Evolutionary conservation across 2,888 invertebrate species (phyloP), one percentile per base, ranked within the genome.

Genomic region (Herminia tarsipennalis): DNA sequence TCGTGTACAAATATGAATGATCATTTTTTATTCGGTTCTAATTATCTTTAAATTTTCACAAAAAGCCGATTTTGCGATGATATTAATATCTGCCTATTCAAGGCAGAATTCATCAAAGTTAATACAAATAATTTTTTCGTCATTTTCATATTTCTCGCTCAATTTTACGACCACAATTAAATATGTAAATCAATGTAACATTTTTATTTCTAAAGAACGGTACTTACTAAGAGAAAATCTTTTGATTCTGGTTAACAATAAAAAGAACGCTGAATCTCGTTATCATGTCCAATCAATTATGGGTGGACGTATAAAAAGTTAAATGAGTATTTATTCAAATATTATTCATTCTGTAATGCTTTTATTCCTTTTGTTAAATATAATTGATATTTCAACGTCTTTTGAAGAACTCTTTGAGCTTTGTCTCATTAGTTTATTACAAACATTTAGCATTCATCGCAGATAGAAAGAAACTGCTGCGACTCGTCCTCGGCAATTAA

Each of bases 241-340:
- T 62, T 63, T 63, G 42, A 56, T 49, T 56, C 49, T 43, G 40
- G 41, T 42, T 58, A 48, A 50, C n/a, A n/a, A n/a, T n/a, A n/a
- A n/a, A n/a, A n/a, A n/a, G n/a, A n/a, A n/a, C n/a, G n/a, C n/a
- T n/a, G n/a, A n/a, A n/a, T n/a, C n/a, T n/a, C n/a, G n/a, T n/a
- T n/a, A n/a, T n/a, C n/a, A 45, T 45, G 57, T 50, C 46, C 62
- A 62, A 66, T 62, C 66, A 62, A 62, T 66, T 62, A 61, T 48
- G 46, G 58, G 18, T 18, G 39, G 29, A 4, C 27, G 32, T 29
- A 41, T 40, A 45, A 56, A 61, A 56, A 56, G 41, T 56, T 61
- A 61, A 56, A 65, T 61, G 62, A 46, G 34, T 61, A 50, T 62
- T 66, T 56, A n/a, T n/a, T n/a, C n/a, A 43, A 28, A 37, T 44